Base-by-base conservation (phyloP, 2,113 vertebrate species). In the Gambusia affinis region DNA sequence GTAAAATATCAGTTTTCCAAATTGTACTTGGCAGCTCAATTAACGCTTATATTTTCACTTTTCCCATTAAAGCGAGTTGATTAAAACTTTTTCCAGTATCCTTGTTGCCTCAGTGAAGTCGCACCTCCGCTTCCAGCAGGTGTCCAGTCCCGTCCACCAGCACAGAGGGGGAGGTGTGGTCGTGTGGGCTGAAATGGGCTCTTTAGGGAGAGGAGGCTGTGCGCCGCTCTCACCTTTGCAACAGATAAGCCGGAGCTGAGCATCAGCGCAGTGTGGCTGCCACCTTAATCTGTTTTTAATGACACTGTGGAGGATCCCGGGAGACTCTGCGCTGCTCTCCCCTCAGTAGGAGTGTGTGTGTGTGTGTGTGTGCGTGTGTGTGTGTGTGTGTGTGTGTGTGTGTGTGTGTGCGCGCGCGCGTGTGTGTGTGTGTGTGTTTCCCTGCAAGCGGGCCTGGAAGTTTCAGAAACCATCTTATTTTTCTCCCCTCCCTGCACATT, bases 251-350 rank as follows among this genome's bases (percentile, higher is more conserved):
- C 39, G 83, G 76, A 80, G 85, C 79, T 27, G 76, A 79, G 81
- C 64, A 64, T 86, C 72, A 72, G 28, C 91, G 64, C 81, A 82
- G 89, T 84, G 92, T 62, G 87, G 84, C 86, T 47, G 82, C 88
- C 78, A 90, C 87, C 84, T 89, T 95, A 94, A 94, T 94, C 94
- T 94, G 89, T 72, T 94, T 95, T 93, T 93, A 95, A 94, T 93
- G 88, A 88, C 79, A 80, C 81, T 80, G 82, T 64, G 69, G 76
- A 84, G 79, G 62, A 67, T 88, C 92, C 89, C 89, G 0, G 17
- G 87, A 87, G 91, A 84, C 79, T 39, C 37, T 3, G 51, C 75
- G 17, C 64, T 64, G 51, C 19, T 28, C 71, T 42, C 64, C 27
- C 60, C 30, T 8, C 44, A 64, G 44, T 47, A 19, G 17, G 64